A percentile compares a stretch with the other conserved stretches of the same genome.
Evolutionary conservation across 2,113 vertebrate species (phyloP).

Genomic region (Dendropsophus ebraccatus): DNA sequence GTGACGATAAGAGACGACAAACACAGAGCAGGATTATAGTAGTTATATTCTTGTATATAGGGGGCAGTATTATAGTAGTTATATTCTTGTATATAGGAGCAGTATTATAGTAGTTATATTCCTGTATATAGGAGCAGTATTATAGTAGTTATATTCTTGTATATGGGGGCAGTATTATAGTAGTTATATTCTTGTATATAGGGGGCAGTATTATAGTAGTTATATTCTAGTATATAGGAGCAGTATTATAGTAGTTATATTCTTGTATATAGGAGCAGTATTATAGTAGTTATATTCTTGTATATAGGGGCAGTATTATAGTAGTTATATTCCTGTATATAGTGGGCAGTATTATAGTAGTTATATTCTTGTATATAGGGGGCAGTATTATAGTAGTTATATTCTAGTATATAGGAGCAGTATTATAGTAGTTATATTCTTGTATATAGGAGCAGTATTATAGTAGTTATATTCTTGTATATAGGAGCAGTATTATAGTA

Average conservation of each 20-base stretch:
- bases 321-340: constrained; percentile 3
- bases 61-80: constrained; percentile 7
- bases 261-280: neutral
- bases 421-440: constrained; percentile 4
- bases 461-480: neutral
- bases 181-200: constrained; percentile 9
- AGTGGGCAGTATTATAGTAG: neutral
- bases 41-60: constrained; percentile 17
- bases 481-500: neutral
- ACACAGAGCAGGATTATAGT: no score
- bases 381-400: constrained; percentile 12
- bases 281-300: constrained; percentile 7
- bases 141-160: constrained; percentile 10
- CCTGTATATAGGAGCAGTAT: neutral
- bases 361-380: neutral
- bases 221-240: constrained; percentile 5
- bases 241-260: constrained; percentile 13
- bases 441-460: neutral
- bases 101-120: constrained; percentile 14
- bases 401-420: neutral
- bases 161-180: neutral
- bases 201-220: constrained; percentile 5
- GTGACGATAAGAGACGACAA: no score
- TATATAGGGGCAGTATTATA: neutral
- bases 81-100: constrained; percentile 1